phyloP scores from a whole-genome alignment of 2,797 vertebrate species.

The Lepus townsendii region DNA sequence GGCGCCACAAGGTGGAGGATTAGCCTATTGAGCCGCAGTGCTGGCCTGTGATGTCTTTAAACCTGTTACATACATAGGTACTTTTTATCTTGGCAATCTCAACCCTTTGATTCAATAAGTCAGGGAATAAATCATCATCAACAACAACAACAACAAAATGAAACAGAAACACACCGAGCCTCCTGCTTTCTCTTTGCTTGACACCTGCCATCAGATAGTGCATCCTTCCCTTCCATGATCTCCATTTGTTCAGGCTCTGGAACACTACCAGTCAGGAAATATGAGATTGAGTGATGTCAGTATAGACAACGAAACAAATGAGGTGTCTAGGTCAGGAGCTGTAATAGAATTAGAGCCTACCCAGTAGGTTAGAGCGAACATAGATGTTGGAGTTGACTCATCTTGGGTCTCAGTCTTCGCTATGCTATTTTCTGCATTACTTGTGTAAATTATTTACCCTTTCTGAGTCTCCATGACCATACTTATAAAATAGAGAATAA shows the following conservation, averaged over 20 bases:
- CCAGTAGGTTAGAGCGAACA: background rate
- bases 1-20: too few relatives aligned
- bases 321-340: background rate
- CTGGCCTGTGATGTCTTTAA: slow-evolving; percentile 4
- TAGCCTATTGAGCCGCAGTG: too few relatives aligned
- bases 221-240: background rate
- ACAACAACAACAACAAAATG: background rate
- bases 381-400: background rate
- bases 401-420: background rate
- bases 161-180: background rate
- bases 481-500: slow-evolving; percentile 28
- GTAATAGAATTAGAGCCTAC: background rate
- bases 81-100: background rate
- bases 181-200: background rate
- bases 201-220: background rate
- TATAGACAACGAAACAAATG: background rate
- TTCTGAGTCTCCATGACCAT: slow-evolving; percentile 21
- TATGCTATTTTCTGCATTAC: slow-evolving; percentile 15
- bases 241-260: background rate
- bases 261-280: background rate
- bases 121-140: background rate
- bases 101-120: slow-evolving; percentile 7
- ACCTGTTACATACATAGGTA: background rate
- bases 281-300: background rate
- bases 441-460: background rate